phyloP scores from a whole-genome alignment of 1,140 invertebrate species.

The Potamilus streckersoni region DNA sequence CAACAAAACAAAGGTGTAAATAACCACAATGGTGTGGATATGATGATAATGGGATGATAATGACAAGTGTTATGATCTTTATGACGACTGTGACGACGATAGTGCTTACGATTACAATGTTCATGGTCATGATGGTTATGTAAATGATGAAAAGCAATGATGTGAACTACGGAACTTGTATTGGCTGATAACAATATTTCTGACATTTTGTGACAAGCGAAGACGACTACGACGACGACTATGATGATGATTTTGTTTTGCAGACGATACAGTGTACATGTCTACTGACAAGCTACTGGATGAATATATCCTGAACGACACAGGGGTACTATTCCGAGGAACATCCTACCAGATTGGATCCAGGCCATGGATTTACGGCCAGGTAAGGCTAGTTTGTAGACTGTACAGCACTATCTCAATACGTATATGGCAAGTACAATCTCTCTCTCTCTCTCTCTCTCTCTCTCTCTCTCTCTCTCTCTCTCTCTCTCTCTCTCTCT shows the following conservation, averaged over 20 bases:
- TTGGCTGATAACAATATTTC: background rate
- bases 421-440: background rate
- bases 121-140: background rate
- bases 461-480: background rate
- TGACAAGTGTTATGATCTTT: no score
- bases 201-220: background rate
- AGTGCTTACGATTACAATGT: no score
- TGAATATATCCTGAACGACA: constrained; percentile 88
- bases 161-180: background rate
- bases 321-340: constrained; percentile 89
- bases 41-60: no score
- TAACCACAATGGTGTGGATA: no score
- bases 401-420: background rate
- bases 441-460: background rate
- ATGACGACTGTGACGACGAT: no score
- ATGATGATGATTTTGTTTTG: background rate
- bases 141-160: background rate
- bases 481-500: background rate
- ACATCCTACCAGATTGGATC: constrained; percentile 83
- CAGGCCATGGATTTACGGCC: constrained; percentile 89
- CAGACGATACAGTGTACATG: constrained; percentile 67
- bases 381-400: constrained; percentile 65
- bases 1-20: no score
- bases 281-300: constrained; percentile 77
- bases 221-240: no score